Evolutionary conservation across 2,888 invertebrate species (phyloP).

Genomic region (Muscina levida): DNA sequence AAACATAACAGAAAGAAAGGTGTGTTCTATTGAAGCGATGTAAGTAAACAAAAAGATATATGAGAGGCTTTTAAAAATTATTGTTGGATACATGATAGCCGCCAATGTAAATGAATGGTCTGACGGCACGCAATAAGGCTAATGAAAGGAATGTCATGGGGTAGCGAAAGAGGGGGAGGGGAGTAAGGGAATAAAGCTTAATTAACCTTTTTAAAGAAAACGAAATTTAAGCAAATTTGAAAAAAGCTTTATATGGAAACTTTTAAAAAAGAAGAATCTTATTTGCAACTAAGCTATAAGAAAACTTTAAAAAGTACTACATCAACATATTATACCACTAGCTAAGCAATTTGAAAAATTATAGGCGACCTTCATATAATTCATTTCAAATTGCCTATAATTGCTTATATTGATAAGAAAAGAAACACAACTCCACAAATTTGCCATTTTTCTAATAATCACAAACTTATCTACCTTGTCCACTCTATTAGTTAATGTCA

Average conservation of each 20-base stretch:
- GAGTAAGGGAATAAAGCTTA: neutral
- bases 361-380: too few relatives aligned
- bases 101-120: neutral
- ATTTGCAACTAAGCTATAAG: neutral
- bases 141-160: neutral
- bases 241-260: neutral
- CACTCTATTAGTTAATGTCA: too few relatives aligned
- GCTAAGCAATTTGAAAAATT: too few relatives aligned
- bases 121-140: neutral
- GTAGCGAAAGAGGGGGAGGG: too few relatives aligned
- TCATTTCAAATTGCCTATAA: too few relatives aligned
- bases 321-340: too few relatives aligned
- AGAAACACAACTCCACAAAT: too few relatives aligned
- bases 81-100: neutral
- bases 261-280: neutral
- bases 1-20: conserved; percentile 2
- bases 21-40: conserved; percentile 15
- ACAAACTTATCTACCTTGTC: too few relatives aligned
- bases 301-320: too few relatives aligned
- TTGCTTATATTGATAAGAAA: too few relatives aligned
- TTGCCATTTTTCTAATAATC: too few relatives aligned
- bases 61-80: neutral
- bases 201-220: neutral
- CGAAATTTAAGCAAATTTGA: neutral
- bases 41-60: conserved; percentile 7